A percentile compares a stretch with the other conserved stretches of the same genome.
These are phyloP conservation scores for Rattus norvegicus DNA, from an alignment of 2,113 vertebrate genomes.

Conservation along the genomic window DNA sequence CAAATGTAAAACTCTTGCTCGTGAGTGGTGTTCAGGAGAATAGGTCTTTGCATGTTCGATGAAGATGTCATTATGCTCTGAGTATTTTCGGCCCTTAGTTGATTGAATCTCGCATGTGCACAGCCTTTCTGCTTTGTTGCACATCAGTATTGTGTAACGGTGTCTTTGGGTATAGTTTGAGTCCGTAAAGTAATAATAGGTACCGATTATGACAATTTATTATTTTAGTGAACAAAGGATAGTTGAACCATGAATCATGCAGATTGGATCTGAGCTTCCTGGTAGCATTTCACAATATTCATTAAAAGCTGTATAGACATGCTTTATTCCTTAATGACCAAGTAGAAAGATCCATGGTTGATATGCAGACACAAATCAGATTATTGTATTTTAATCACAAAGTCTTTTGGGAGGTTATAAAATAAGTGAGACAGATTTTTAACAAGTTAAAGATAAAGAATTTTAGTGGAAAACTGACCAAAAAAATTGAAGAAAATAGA, in stretches of 20 bases:
- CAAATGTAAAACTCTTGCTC: neutral
- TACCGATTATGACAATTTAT: neutral
- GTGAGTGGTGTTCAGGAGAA: neutral
- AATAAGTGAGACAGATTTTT: slow-evolving; percentile 45
- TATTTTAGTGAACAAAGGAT: neutral
- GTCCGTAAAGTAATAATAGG: neutral
- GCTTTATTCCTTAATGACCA: neutral
- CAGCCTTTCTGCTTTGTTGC: neutral
- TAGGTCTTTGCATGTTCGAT: neutral
- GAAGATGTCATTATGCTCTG: neutral
- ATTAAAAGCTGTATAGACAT: neutral
- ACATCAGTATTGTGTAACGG: neutral
- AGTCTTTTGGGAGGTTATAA: neutral
- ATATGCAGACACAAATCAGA: neutral
- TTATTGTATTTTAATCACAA: neutral
- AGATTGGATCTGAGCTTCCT: neutral
- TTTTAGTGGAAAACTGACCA: slow-evolving; percentile 26
- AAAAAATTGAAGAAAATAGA: slow-evolving; percentile 31
- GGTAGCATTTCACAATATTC: slow-evolving; percentile 19
- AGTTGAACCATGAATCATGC: neutral
- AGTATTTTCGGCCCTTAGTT: neutral
- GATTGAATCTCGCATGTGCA: neutral
- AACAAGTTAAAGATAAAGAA: neutral
- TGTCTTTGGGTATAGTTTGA: slow-evolving; percentile 1
- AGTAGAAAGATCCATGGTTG: neutral